phyloP scores from a whole-genome alignment of 1,140 invertebrate species.

The Platyscapa corneri region DNA sequence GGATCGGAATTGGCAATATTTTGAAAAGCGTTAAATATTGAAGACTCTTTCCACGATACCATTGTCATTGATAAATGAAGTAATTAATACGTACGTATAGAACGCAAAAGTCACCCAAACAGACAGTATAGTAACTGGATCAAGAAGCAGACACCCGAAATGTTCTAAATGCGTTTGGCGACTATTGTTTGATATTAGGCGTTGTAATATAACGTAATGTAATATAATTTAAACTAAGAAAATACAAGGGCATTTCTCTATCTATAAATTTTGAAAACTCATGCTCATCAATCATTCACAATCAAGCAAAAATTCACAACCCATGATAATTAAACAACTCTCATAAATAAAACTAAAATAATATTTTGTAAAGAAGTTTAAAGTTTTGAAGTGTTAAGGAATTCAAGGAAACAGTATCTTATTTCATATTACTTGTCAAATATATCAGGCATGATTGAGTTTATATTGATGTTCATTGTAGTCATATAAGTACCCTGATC shows the following conservation, averaged over 20 bases:
- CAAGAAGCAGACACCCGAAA: neutral
- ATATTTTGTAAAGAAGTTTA: too few relatives aligned
- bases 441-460: too few relatives aligned
- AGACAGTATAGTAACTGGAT: neutral
- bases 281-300: too few relatives aligned
- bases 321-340: too few relatives aligned
- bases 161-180: conserved; percentile 24
- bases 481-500: too few relatives aligned
- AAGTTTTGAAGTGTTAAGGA: too few relatives aligned
- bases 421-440: too few relatives aligned
- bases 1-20: neutral
- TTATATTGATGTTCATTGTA: too few relatives aligned
- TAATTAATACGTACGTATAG: neutral
- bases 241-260: conserved; percentile 33
- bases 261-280: too few relatives aligned
- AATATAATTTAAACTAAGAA: conserved; percentile 26
- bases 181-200: neutral
- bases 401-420: too few relatives aligned
- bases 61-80: neutral
- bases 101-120: neutral
- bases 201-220: neutral
- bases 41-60: neutral
- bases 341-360: too few relatives aligned
- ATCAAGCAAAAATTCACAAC: too few relatives aligned
- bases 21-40: neutral